Evolutionary conservation across 2,113 vertebrate species (phyloP), one percentile per base, ranked within the genome.

Genomic region (Ptychochromis oligacanthus): DNA sequence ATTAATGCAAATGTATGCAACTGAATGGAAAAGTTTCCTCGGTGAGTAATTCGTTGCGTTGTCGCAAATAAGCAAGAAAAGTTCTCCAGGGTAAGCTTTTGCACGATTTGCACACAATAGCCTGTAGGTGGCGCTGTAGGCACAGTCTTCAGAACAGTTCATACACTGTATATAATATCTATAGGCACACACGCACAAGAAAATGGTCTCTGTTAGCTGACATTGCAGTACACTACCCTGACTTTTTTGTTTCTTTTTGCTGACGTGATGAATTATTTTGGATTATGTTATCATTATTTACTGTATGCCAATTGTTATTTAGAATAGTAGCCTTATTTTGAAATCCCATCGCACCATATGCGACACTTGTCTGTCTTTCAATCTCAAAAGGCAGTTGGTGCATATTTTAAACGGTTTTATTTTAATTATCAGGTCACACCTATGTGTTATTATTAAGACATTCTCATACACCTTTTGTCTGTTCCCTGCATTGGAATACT

Each of bases 101-200:
- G 6, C 6, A 24, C 20, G 12, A 31, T 15, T 49, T 77, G 7
- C 58, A 8, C 28, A 9, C 36, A 57, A 4, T 3, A 4, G 20
- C 75, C 89, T 70, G 65, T 77, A 80, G 93, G 82, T 84, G 92
- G 86, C 17, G 84, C 84, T 85, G 77, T 36, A 26, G 1, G 24
- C 82, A 75, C 49, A 81, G 46, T 18, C 8, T 62, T 77, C 26
- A 11, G 7, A 11, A 26, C 7, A 2, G 77, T 13, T 70, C 43
- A 18, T 3, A 49, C 14, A 15, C 15, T 49, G 36, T 2, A 6
- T 46, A 49, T 6, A 6, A 49, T 17, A 6, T 15, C 43, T 5
- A 12, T 12, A 6, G 20, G 5, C 65, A 31, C 9, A 70, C 52
- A 70, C 24, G 49, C 12, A 52, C 10, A 26, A 70, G 0, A 49